Conservation (phyloP, 1,140 invertebrate species). For the Galleria mellonella region DNA sequence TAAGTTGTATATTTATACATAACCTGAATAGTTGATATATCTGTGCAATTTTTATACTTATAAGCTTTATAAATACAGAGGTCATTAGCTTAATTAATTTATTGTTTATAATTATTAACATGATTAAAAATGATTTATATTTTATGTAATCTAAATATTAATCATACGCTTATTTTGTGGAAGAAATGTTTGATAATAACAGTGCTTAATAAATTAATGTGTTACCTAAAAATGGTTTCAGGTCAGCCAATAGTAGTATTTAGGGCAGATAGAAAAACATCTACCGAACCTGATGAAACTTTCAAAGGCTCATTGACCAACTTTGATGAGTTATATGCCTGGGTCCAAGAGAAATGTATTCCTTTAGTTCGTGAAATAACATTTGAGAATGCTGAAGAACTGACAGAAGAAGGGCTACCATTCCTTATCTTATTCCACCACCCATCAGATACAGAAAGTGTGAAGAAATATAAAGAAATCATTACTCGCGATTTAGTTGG, state of each 20-base stretch:
- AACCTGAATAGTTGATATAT: no score
- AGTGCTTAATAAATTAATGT: no score
- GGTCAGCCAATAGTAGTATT: conserved; percentile 84
- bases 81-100: no score
- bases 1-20: no score
- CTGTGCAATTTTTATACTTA: no score
- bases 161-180: no score
- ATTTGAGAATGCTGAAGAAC: conserved; percentile 99
- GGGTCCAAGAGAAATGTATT: conserved; percentile 93
- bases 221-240: conserved; percentile 16
- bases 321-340: conserved; percentile 88
- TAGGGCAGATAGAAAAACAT: conserved; percentile 84
- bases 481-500: conserved; percentile 85
- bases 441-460: conserved; percentile 88
- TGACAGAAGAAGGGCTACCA: conserved; percentile 99
- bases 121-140: no score
- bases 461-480: conserved; percentile 91
- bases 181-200: no score
- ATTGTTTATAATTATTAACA: no score
- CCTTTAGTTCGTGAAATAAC: conserved; percentile 94
- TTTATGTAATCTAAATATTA: no score
- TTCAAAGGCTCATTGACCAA: conserved; percentile 81
- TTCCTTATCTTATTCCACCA: conserved; percentile 98
- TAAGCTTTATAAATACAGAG: no score
- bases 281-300: conserved; percentile 88